Percentiles rank a stretch among this genome's conserved stretches.
These are phyloP conservation scores for Clinocottus analis DNA, from an alignment of 2,113 vertebrate genomes.

Conservation along the genomic window DNA sequence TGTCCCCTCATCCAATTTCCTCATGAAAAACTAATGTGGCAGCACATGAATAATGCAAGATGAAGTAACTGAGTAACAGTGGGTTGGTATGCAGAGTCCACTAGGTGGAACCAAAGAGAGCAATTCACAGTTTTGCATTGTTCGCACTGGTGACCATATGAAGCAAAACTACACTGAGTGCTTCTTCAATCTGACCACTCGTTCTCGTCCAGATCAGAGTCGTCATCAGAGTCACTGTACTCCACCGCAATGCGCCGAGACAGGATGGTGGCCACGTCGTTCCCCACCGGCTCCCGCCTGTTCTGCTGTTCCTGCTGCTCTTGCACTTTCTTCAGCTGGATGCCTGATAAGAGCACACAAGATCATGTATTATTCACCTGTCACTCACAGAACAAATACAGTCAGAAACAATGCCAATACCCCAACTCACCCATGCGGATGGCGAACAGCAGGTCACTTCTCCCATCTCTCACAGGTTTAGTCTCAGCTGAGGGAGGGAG, in stretches of 20 bases:
- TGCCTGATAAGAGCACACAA: slow-evolving; percentile 81
- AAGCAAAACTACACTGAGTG: not conserved
- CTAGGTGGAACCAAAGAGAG: slow-evolving; percentile 40
- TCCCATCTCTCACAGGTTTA: slow-evolving; percentile 85
- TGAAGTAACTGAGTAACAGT: not conserved
- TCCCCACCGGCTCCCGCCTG: slow-evolving; percentile 90
- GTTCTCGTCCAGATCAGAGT: slow-evolving; percentile 94
- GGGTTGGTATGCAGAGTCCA: not conserved
- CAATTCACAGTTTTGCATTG: slow-evolving; percentile 1
- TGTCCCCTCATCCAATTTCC: not conserved
- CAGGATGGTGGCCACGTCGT: slow-evolving; percentile 96
- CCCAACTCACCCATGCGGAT: slow-evolving; percentile 93
- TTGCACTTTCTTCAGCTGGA: slow-evolving; percentile 96
- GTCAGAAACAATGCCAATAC: not conserved
- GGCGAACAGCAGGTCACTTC: slow-evolving; percentile 92
- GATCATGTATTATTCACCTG: not conserved
- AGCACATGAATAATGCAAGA: not conserved
- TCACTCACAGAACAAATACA: not conserved
- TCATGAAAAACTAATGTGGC: slow-evolving; percentile 2
- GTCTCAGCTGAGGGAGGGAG: slow-evolving; percentile 58
- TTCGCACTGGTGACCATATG: not conserved
- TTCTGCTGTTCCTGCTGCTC: slow-evolving; percentile 95
- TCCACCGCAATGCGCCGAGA: slow-evolving; percentile 94
- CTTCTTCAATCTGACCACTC: slow-evolving; percentile 91
- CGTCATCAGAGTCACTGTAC: slow-evolving; percentile 95